Conservation (phyloP, 1,140 invertebrate genomes). For the Hyles euphorbiae region DNA sequence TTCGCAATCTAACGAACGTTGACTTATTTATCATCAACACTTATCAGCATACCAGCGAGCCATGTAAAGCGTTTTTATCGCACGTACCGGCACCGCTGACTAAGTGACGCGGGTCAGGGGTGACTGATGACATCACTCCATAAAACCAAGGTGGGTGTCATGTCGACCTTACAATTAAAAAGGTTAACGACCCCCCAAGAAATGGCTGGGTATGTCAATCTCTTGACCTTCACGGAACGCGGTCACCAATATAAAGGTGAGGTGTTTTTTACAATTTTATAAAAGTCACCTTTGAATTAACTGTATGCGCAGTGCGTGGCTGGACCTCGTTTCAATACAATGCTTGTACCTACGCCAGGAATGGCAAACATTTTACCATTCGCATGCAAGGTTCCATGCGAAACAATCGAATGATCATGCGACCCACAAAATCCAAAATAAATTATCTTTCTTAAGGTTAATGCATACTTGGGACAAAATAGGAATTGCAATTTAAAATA, state of each 20-base stretch:
- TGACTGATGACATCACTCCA: conserved; percentile 2
- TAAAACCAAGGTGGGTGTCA: conserved; percentile 3
- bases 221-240: conserved; percentile 9
- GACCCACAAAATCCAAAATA: too few species aligned
- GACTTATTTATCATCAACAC: neutral
- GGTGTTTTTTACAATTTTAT: neutral
- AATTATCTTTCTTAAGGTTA: too few species aligned
- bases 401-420: too few species aligned
- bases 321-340: too few species aligned
- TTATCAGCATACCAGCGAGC: neutral
- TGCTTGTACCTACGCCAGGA: too few species aligned
- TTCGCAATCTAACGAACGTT: neutral
- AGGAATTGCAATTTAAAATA: too few species aligned
- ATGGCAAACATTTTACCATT: too few species aligned
- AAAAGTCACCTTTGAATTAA: conserved; percentile 6
- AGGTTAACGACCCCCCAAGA: conserved; percentile 6
- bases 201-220: conserved; percentile 5
- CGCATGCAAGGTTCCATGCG: too few species aligned
- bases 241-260: conserved; percentile 2
- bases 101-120: conserved; percentile 1
- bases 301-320: neutral
- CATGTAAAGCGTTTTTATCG: too few species aligned
- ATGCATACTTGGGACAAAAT: too few species aligned
- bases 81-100: conserved; percentile 1
- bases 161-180: conserved; percentile 5